A percentile compares a stretch with the other conserved stretches of the same genome.
Evolutionary conservation across 2,888 invertebrate genomes (phyloP).

Genomic region (Aspidiotus rigidus): DNA sequence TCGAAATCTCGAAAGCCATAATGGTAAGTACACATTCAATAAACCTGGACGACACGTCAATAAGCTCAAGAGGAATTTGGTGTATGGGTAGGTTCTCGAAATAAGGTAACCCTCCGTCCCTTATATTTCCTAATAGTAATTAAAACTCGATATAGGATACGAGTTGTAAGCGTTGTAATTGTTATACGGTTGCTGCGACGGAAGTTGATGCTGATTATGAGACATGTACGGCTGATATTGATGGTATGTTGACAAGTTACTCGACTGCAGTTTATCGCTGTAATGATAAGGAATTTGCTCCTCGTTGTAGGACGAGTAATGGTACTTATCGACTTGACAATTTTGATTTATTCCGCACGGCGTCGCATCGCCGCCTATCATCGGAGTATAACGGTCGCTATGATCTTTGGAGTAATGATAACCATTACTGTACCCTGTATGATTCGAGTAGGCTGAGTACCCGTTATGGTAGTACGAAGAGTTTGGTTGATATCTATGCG

Average conservation of each 20-base stretch:
- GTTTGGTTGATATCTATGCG: conserved; percentile 11
- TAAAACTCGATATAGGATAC: conserved; percentile 25
- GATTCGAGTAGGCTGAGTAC: background rate
- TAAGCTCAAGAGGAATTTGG: no score
- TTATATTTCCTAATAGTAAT: conserved; percentile 18
- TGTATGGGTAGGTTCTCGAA: no score
- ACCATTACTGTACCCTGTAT: background rate
- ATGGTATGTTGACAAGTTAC: background rate
- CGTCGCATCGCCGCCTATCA: conserved; percentile 4
- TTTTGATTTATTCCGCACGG: conserved; percentile 8
- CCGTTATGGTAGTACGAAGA: conserved; percentile 4
- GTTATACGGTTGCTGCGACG: conserved; percentile 17
- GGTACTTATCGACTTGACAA: conserved; percentile 14
- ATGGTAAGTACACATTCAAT: no score
- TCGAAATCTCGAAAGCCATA: no score
- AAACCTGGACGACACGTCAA: no score
- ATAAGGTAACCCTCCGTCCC: no score
- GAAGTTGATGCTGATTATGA: conserved; percentile 12
- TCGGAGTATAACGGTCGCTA: background rate
- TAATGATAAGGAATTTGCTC: conserved; percentile 35
- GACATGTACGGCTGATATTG: conserved; percentile 11
- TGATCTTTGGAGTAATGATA: background rate
- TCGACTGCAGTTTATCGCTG: background rate
- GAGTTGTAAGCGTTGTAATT: conserved; percentile 20
- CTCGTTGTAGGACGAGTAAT: conserved; percentile 39